Conservation (phyloP, 2,113 vertebrate genomes). For the Litocranius walleri region DNA sequence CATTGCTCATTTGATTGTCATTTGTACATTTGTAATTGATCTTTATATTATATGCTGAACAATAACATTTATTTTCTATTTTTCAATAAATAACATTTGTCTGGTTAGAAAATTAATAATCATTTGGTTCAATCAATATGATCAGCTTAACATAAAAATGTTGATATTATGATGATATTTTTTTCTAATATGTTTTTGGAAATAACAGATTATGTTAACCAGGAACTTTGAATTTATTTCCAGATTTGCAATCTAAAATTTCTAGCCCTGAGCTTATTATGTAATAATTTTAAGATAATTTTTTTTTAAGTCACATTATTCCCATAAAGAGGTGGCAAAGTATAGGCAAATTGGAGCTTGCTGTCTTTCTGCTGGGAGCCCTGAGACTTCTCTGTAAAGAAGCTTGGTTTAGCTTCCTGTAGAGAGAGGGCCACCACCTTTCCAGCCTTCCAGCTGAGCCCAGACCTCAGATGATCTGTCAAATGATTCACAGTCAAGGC, state of each 20-base stretch:
- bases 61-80: neutral
- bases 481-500: neutral
- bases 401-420: neutral
- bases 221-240: conserved; percentile 6
- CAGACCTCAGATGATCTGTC: neutral
- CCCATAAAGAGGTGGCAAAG: neutral
- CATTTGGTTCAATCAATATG: neutral
- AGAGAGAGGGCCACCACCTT: neutral
- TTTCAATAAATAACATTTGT: neutral
- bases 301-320: neutral
- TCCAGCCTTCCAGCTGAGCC: neutral
- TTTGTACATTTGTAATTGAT: neutral
- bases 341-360: neutral
- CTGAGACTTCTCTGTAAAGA: neutral
- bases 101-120: neutral
- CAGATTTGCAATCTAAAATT: neutral
- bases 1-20: neutral
- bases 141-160: neutral
- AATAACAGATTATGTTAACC: neutral
- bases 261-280: neutral
- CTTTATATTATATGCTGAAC: neutral
- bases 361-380: neutral
- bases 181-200: neutral
- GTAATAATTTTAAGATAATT: neutral
- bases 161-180: neutral